phyloP scores from a whole-genome alignment of 2,113 vertebrate species.

The Sylvia atricapilla region DNA sequence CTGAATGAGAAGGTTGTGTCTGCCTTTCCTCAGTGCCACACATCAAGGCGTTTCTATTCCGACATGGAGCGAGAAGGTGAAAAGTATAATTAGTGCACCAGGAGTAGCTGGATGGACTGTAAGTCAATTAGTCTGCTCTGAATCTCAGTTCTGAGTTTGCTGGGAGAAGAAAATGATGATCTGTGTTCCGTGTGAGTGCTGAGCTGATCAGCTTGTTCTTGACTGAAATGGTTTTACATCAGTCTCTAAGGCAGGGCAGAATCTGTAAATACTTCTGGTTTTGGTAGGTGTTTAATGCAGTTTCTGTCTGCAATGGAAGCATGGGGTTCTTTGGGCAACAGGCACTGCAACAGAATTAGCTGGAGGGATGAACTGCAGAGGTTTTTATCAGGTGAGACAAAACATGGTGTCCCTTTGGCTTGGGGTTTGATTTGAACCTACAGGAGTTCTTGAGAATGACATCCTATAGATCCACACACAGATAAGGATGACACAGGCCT shows the following conservation, averaged over 20 bases:
- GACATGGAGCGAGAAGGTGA: slow-evolving; percentile 37
- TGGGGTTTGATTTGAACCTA: not conserved
- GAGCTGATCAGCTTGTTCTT: not conserved
- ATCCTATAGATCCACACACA: not conserved
- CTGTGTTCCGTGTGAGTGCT: slow-evolving; percentile 6
- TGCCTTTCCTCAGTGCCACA: slow-evolving; percentile 26
- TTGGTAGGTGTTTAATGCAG: not conserved
- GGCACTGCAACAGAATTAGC: not conserved
- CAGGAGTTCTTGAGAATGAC: not conserved
- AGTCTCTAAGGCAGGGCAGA: not conserved
- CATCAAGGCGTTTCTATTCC: slow-evolving; percentile 30
- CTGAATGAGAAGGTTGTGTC: not conserved
- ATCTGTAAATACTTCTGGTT: not conserved
- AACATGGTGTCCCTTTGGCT: not conserved
- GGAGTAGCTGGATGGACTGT: slow-evolving; percentile 29
- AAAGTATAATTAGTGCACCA: slow-evolving; percentile 47
- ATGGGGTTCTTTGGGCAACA: not conserved
- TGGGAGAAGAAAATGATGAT: slow-evolving; percentile 28
- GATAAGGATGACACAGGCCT: not conserved
- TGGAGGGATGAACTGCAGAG: slow-evolving; percentile 15
- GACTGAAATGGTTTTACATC: not conserved
- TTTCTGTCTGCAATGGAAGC: not conserved
- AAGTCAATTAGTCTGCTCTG: slow-evolving; percentile 53
- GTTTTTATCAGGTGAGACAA: not conserved
- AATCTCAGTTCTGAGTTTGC: slow-evolving; percentile 47